These are phyloP conservation scores for Folsomia candida DNA, from an alignment of 2,888 invertebrate species.

Conservation along the genomic window DNA sequence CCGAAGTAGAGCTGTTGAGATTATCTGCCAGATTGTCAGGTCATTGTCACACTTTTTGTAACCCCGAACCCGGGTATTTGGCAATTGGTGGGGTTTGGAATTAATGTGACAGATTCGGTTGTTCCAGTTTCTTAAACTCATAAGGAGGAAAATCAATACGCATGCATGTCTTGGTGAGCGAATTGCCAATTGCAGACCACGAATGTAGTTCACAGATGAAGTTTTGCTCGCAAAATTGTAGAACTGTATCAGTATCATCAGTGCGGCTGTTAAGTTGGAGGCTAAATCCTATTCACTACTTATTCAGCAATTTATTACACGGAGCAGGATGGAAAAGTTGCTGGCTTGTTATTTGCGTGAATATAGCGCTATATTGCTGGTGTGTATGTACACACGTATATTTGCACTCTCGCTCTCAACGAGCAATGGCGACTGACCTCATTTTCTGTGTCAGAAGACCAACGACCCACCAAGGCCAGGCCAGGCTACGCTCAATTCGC, in stretches of 20 bases:
- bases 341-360: background rate
- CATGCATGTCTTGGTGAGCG: background rate
- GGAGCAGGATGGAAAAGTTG: background rate
- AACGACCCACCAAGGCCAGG: constrained; percentile 42
- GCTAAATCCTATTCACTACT: background rate
- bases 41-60: constrained; percentile 1
- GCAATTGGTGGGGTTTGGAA: background rate
- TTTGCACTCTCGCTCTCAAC: background rate
- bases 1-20: no score
- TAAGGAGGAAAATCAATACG: background rate
- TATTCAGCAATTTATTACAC: background rate
- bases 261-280: background rate
- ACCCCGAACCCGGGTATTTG: constrained; percentile 7
- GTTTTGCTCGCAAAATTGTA: background rate
- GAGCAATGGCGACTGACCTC: constrained; percentile 35
- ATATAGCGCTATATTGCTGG: no score
- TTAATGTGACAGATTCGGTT: constrained; percentile 1
- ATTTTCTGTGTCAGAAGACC: constrained; percentile 40
- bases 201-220: background rate
- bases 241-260: background rate
- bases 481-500: constrained; percentile 1
- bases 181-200: background rate
- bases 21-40: background rate
- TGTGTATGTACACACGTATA: no score
- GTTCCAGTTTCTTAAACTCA: constrained; percentile 2